Conservation (phyloP, 2,888 invertebrate species). For the Nomada lathburiana region DNA sequence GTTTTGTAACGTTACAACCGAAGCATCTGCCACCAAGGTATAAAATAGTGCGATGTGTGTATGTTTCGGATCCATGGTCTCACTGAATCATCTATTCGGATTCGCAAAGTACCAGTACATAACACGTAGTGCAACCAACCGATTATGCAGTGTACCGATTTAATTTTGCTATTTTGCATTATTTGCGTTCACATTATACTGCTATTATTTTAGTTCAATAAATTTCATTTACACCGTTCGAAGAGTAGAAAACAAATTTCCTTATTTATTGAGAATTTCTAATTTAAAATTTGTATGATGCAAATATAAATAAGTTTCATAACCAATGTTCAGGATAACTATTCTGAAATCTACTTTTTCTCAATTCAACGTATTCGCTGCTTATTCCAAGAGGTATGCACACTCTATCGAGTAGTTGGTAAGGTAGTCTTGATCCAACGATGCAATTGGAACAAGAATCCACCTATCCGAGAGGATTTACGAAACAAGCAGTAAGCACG, state of each 20-base stretch:
- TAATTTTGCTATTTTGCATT: too few species aligned
- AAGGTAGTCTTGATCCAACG: not conserved
- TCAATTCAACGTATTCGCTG: too few species aligned
- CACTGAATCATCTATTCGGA: conserved; percentile 10
- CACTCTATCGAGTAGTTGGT: not conserved
- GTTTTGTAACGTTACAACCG: conserved; percentile 58
- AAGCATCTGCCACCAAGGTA: conserved; percentile 53
- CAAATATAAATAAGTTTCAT: too few species aligned
- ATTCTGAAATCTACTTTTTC: too few species aligned
- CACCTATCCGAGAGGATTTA: conserved; percentile 15
- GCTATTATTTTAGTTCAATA: too few species aligned
- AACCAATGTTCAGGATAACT: too few species aligned
- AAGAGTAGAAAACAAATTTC: too few species aligned
- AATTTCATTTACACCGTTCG: too few species aligned
- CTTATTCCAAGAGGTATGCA: not conserved
- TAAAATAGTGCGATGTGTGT: conserved; percentile 59
- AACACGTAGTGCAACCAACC: conserved; percentile 26
- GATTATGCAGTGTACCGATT: not conserved
- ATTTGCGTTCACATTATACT: too few species aligned
- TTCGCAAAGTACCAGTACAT: conserved; percentile 3
- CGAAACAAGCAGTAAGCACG: conserved; percentile 11
- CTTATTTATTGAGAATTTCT: too few species aligned
- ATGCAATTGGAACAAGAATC: conserved; percentile 21
- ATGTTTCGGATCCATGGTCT: conserved; percentile 13
- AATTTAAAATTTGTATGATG: too few species aligned